A percentile compares a stretch with the other conserved stretches of the same genome.
phyloP scores from a whole-genome alignment of 2,113 vertebrate genomes.

The Heterotis niloticus region DNA sequence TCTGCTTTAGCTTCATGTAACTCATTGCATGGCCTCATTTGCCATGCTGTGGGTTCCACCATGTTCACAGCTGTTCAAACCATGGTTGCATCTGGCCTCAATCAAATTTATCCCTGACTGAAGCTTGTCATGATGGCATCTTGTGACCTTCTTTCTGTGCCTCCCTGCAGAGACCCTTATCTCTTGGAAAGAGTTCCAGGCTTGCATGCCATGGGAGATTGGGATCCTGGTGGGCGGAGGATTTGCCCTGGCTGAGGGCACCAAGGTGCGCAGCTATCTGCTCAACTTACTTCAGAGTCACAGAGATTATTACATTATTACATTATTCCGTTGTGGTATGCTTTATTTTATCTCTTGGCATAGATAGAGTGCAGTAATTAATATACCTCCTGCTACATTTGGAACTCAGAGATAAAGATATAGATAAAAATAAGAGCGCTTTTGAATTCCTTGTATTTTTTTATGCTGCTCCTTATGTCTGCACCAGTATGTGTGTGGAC shows the following conservation, averaged over 20 bases:
- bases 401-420: no score
- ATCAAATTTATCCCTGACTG: no score
- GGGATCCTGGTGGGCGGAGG: conserved; percentile 85
- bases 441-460: not conserved
- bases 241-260: conserved; percentile 87
- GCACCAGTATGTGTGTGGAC: conserved; percentile 1
- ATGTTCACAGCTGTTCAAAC: no score
- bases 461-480: not conserved
- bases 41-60: no score
- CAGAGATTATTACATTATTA: not conserved
- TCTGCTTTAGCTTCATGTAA: no score
- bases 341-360: not conserved
- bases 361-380: not conserved
- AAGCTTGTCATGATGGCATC: no score
- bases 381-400: not conserved
- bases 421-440: no score
- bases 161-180: conserved; percentile 63
- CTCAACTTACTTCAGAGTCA: not conserved
- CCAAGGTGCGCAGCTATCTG: conserved; percentile 64
- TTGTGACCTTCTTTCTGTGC: not conserved
- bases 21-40: no score
- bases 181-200: conserved; percentile 89
- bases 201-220: conserved; percentile 90
- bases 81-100: no score
- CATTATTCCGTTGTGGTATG: no score